Evolutionary conservation across 2,113 vertebrate genomes (phyloP).

Genomic region (Scartelaos histophorus): DNA sequence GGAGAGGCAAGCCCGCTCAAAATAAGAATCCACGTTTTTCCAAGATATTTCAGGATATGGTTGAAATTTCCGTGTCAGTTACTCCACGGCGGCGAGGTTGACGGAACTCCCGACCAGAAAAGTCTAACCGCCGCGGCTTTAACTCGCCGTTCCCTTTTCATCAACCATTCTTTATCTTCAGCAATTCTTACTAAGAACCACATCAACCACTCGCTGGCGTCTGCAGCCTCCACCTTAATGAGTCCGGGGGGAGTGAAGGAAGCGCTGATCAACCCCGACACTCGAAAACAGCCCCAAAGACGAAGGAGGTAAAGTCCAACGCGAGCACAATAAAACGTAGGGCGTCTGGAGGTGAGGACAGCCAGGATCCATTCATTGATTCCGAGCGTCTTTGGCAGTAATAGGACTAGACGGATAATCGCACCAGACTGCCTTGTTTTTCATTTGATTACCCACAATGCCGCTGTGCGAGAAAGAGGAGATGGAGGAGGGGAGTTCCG

Average conservation of each 20-base stretch:
- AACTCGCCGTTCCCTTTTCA: neutral
- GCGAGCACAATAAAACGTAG: constrained; percentile 18
- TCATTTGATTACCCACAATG: constrained; percentile 5
- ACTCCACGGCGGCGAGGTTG: too few species aligned
- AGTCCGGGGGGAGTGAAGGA: constrained; percentile 41
- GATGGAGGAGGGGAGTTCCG: neutral
- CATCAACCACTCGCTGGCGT: constrained; percentile 23
- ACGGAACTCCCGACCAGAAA: too few species aligned
- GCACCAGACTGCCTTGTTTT: neutral
- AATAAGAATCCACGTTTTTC: too few species aligned
- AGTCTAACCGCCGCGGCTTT: neutral
- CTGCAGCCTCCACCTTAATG: constrained; percentile 44
- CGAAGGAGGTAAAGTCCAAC: constrained; percentile 11
- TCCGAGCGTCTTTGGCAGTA: constrained; percentile 9
- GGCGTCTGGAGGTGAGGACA: constrained; percentile 22
- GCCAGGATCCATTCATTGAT: constrained; percentile 12
- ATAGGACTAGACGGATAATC: constrained; percentile 9
- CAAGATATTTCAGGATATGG: too few species aligned
- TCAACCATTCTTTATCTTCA: neutral
- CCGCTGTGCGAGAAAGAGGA: neutral
- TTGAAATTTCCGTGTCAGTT: too few species aligned
- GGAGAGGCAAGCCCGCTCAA: too few species aligned
- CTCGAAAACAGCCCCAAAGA: constrained; percentile 31
- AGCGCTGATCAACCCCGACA: constrained; percentile 28
- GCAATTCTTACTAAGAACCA: neutral